A percentile compares a stretch with the other conserved stretches of the same genome.
phyloP scores from a whole-genome alignment of 2,888 invertebrate species.

The Caenorhabditis zanzibari region DNA sequence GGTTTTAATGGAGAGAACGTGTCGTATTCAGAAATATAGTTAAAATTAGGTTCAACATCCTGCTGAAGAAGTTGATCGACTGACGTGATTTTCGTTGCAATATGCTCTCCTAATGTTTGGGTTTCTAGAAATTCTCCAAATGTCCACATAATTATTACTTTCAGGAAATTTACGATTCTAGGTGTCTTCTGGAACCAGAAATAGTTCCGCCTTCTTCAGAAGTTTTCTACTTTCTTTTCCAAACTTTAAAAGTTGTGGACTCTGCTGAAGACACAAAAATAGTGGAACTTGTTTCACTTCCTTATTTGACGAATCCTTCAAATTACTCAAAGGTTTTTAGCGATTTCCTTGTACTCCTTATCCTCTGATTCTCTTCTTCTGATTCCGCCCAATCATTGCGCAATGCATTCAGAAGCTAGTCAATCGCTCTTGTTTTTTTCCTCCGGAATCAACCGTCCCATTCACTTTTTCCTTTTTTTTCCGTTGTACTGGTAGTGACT shows the following conservation, averaged over 20 bases:
- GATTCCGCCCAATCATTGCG: constrained; percentile 1
- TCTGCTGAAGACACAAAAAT: neutral
- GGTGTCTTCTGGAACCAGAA: too few relatives aligned
- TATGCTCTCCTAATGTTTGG: too few relatives aligned
- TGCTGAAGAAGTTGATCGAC: neutral
- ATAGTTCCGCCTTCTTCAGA: too few relatives aligned
- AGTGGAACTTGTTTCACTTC: neutral
- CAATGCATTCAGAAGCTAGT: constrained; percentile 39
- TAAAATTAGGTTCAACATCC: neutral
- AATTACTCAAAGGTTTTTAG: constrained; percentile 15
- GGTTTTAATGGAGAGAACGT: neutral
- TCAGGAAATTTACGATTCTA: too few relatives aligned
- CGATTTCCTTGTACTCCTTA: neutral
- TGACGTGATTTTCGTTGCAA: too few relatives aligned
- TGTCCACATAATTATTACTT: too few relatives aligned
- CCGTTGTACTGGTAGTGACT: constrained; percentile 52
- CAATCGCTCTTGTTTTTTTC: constrained; percentile 24
- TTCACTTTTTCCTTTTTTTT: constrained; percentile 16
- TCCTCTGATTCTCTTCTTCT: neutral
- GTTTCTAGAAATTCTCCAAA: neutral
- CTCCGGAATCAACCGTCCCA: constrained; percentile 44
- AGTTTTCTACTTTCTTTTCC: neutral
- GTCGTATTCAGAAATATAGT: neutral
- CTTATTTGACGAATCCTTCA: constrained; percentile 29
- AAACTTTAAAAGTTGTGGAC: neutral